Percentiles rank a stretch among this genome's conserved stretches.
Conservation (phyloP, 2,113 vertebrate species). For the Oryzias melastigma region DNA sequence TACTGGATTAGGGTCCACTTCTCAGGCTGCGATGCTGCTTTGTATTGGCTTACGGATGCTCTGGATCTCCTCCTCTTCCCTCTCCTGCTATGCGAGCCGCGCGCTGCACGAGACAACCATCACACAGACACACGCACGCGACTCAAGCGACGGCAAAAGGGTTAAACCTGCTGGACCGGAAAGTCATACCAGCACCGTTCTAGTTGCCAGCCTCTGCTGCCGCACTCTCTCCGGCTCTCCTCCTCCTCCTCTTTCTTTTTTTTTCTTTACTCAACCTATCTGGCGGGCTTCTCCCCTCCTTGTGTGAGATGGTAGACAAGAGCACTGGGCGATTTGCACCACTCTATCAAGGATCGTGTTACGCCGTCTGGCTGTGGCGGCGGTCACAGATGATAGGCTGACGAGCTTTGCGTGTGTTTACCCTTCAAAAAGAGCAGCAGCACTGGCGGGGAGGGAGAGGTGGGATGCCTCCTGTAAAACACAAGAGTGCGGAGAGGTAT, state of each 20-base stretch:
- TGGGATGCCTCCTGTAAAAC: conserved; percentile 57
- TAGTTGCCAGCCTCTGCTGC: conserved; percentile 76
- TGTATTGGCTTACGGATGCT: conserved; percentile 58
- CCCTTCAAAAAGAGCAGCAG: conserved; percentile 57
- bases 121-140: conserved; percentile 60
- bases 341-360: conserved; percentile 85
- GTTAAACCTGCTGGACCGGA: conserved; percentile 72
- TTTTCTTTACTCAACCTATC: conserved; percentile 56
- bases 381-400: conserved; percentile 87
- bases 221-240: conserved; percentile 62
- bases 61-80: conserved; percentile 68
- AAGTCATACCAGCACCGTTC: conserved; percentile 72
- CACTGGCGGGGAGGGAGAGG: conserved; percentile 66
- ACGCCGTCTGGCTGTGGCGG: conserved; percentile 82
- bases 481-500: conserved; percentile 28
- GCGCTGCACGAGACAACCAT: conserved; percentile 43
- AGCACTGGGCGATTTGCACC: conserved; percentile 77
- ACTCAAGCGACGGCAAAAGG: conserved; percentile 65
- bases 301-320: conserved; percentile 75
- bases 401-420: conserved; percentile 70
- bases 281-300: conserved; percentile 61
- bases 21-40: conserved; percentile 66
- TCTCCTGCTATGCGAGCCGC: conserved; percentile 51
- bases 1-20: conserved; percentile 68
- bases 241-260: conserved; percentile 69